Conservation (phyloP, 2,888 invertebrate genomes). For the Aleiodes testaceus region DNA sequence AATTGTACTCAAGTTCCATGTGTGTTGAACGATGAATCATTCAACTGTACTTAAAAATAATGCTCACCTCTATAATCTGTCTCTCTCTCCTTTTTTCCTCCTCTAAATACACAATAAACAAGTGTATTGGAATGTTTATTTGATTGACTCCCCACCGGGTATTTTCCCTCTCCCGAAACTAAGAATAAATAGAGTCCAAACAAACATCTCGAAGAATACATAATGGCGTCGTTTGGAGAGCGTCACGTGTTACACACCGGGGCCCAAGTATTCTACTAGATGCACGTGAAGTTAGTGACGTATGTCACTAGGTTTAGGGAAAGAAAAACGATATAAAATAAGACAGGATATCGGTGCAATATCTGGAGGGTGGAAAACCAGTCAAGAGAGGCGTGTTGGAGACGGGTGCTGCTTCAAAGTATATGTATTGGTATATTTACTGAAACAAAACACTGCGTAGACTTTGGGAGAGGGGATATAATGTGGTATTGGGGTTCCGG, state of each 20-base stretch:
- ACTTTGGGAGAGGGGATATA: constrained; percentile 56
- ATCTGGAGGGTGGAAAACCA: constrained; percentile 40
- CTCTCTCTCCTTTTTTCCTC: neutral
- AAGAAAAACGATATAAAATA: neutral
- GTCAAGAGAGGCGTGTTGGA: constrained; percentile 52
- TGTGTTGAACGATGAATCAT: too few relatives aligned
- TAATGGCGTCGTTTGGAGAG: neutral
- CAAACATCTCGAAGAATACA: neutral
- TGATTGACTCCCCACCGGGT: neutral
- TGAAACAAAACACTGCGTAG: too few relatives aligned
- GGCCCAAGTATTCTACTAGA: neutral
- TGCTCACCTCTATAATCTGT: too few relatives aligned
- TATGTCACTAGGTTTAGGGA: neutral
- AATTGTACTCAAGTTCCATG: too few relatives aligned
- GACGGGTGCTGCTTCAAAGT: too few relatives aligned
- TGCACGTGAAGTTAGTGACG: neutral
- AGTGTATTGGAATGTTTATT: too few relatives aligned
- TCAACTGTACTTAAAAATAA: too few relatives aligned
- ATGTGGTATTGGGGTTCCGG: constrained; percentile 58
- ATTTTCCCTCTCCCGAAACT: neutral
- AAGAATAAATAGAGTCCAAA: neutral
- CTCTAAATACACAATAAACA: too few relatives aligned
- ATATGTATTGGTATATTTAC: too few relatives aligned
- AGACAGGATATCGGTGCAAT: neutral
- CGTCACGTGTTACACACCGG: constrained; percentile 2